Evolutionary conservation across 2,888 invertebrate species (phyloP).

Genomic region (Lasius platythorax): DNA sequence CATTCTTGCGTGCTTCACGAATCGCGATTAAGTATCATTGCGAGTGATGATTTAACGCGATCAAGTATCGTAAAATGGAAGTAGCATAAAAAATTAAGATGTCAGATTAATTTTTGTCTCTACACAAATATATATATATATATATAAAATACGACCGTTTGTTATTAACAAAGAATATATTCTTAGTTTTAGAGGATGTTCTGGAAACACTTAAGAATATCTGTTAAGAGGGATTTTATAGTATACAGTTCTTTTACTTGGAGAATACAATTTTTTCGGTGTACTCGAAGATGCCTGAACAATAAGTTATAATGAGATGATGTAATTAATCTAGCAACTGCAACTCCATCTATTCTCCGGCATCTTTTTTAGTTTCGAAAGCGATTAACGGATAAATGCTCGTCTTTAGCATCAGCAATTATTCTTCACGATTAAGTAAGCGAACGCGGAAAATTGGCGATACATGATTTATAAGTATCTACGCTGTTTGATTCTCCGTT

Average conservation of each 20-base stretch:
- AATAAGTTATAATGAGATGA: slow-evolving; percentile 22
- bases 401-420: background rate
- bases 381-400: background rate
- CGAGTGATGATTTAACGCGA: slow-evolving; percentile 26
- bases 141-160: too few species aligned
- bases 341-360: too few species aligned
- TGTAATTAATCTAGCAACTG: background rate
- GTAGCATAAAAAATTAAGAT: slow-evolving; percentile 11
- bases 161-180: too few species aligned
- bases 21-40: slow-evolving; percentile 28
- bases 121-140: too few species aligned
- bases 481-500: slow-evolving; percentile 57
- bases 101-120: slow-evolving; percentile 8
- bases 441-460: slow-evolving; percentile 47
- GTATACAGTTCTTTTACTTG: too few species aligned
- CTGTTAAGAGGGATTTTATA: too few species aligned
- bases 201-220: too few species aligned
- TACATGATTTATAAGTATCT: slow-evolving; percentile 57
- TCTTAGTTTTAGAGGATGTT: too few species aligned
- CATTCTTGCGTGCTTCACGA: slow-evolving; percentile 21
- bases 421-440: background rate
- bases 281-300: background rate
- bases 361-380: background rate
- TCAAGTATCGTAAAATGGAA: slow-evolving; percentile 12
- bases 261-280: too few species aligned